These are phyloP conservation scores for Prosopocoilus inquinatus DNA, from an alignment of 2,888 invertebrate genomes.

Conservation along the genomic window DNA sequence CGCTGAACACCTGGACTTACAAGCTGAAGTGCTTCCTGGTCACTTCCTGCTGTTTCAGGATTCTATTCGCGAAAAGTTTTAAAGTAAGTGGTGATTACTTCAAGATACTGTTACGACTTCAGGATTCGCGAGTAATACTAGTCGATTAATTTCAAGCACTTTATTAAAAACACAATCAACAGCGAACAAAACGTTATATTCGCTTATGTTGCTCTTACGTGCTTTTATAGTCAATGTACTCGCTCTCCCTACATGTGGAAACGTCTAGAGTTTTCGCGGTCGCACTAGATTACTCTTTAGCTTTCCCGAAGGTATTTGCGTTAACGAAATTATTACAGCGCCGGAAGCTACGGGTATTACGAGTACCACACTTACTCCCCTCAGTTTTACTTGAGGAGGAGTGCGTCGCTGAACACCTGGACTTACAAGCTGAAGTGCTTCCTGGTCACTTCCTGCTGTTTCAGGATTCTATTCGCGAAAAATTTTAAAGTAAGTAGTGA, in stretches of 20 bases:
- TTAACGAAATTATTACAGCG: conserved; percentile 10
- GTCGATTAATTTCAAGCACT: too few species aligned
- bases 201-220: too few species aligned
- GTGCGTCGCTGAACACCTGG: conserved; percentile 40
- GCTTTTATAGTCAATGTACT: too few species aligned
- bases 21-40: conserved; percentile 40
- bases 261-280: too few species aligned
- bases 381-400: conserved; percentile 40
- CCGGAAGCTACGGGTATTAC: conserved; percentile 29
- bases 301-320: too few species aligned
- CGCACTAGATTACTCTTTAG: too few species aligned
- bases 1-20: conserved; percentile 40
- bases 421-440: conserved; percentile 41
- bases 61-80: conserved; percentile 24
- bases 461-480: conserved; percentile 26
- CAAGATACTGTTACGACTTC: neutral
- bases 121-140: too few species aligned
- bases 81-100: conserved; percentile 30
- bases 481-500: conserved; percentile 33
- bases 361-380: conserved; percentile 38
- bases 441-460: conserved; percentile 35
- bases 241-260: too few species aligned
- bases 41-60: conserved; percentile 34
- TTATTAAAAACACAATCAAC: too few species aligned
- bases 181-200: too few species aligned